Percentiles rank a stretch among this genome's conserved stretches.
These are phyloP conservation scores for Catamblyrhynchus diadema DNA, from an alignment of 2,797 vertebrate species.

Conservation along the genomic window DNA sequence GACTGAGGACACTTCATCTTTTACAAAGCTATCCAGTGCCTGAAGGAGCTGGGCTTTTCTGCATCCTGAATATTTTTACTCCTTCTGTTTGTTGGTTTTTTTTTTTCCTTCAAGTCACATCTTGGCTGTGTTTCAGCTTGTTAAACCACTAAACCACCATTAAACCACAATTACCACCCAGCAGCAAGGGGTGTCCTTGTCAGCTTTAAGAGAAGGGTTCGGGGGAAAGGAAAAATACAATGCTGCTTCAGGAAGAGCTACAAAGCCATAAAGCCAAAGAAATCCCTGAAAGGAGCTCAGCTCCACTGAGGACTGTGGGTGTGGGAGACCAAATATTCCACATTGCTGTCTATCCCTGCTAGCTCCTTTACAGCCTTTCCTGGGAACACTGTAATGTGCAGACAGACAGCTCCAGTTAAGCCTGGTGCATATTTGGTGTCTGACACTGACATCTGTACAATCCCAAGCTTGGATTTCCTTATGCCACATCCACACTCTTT, in stretches of 20 bases:
- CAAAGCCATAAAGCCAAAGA: neutral
- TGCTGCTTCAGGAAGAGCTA: neutral
- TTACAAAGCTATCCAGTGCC: neutral
- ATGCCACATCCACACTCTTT: neutral
- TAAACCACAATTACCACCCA: neutral
- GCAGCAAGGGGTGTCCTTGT: neutral
- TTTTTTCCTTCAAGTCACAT: neutral
- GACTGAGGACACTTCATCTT: neutral
- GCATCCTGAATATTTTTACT: neutral
- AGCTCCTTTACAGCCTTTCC: neutral
- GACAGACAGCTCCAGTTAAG: neutral
- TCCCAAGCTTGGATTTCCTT: neutral
- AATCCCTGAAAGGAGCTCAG: neutral
- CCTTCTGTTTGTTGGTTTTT: neutral
- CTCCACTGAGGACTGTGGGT: neutral
- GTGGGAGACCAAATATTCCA: neutral
- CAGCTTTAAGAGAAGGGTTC: neutral
- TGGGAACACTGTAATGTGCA: neutral
- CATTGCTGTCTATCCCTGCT: neutral
- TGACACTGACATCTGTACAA: neutral
- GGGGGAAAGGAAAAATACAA: neutral
- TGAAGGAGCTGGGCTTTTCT: neutral
- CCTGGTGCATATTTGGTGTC: neutral
- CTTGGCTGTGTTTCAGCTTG: neutral
- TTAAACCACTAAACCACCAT: neutral